phyloP scores from a whole-genome alignment of 2,888 invertebrate genomes.

The Mellilla xanthometata region DNA sequence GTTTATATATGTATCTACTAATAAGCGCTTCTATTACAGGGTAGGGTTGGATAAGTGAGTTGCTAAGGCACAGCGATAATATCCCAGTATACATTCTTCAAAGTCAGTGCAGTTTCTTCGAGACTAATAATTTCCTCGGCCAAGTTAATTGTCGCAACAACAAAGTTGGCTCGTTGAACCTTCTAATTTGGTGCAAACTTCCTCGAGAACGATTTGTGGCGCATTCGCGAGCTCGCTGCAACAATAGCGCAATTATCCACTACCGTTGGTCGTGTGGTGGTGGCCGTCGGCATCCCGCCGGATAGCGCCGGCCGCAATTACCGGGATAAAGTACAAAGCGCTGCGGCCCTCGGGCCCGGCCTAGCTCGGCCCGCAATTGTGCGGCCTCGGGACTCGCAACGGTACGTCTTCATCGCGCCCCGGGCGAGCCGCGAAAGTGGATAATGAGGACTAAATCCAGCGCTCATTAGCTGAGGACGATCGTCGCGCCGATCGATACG shows the following conservation, averaged over 20 bases:
- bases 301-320: slow-evolving; percentile 67
- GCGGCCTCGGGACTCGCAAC: slow-evolving; percentile 56
- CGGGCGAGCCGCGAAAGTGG: slow-evolving; percentile 73
- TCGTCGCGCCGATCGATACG: slow-evolving; percentile 73
- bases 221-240: slow-evolving; percentile 53
- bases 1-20: slow-evolving; percentile 1
- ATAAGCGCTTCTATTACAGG: slow-evolving; percentile 26
- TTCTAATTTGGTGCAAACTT: slow-evolving; percentile 65
- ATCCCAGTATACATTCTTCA: slow-evolving; percentile 40
- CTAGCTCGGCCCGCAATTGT: slow-evolving; percentile 66
- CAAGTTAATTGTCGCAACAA: slow-evolving; percentile 68
- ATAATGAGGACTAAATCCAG: slow-evolving; percentile 78
- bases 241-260: slow-evolving; percentile 77
- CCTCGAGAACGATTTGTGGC: slow-evolving; percentile 63
- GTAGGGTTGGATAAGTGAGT: slow-evolving; percentile 15
- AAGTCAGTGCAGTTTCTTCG: slow-evolving; percentile 43
- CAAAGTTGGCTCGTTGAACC: slow-evolving; percentile 57
- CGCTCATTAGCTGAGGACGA: slow-evolving; percentile 76
- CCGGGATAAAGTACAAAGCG: slow-evolving; percentile 70
- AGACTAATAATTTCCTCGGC: slow-evolving; percentile 66
- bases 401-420: slow-evolving; percentile 74
- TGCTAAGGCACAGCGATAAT: slow-evolving; percentile 9
- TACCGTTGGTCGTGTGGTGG: slow-evolving; percentile 66
- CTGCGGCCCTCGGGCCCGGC: slow-evolving; percentile 57
- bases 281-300: slow-evolving; percentile 47